Percentiles rank a stretch among this genome's conserved stretches.
Evolutionary conservation across 2,113 vertebrate species (phyloP).

Genomic region (Emydura subglobosa): DNA sequence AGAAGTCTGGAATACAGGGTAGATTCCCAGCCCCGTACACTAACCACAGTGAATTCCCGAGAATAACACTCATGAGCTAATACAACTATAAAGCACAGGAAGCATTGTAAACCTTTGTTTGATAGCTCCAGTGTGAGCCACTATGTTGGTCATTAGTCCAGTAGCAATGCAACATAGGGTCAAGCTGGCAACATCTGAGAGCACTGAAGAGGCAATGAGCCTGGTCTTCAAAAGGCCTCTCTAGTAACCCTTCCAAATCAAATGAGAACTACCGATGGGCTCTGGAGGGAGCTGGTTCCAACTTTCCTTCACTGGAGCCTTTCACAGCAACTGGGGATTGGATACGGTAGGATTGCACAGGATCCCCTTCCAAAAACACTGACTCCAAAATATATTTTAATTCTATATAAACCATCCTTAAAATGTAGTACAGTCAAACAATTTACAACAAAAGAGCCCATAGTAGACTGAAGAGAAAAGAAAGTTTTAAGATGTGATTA

Average conservation of each 20-base stretch:
- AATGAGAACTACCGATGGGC: neutral
- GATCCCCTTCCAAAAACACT: neutral
- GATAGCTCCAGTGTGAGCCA: neutral
- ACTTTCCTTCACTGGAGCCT: neutral
- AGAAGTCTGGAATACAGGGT: neutral
- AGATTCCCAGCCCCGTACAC: neutral
- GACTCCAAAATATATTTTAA: neutral
- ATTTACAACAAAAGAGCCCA: neutral
- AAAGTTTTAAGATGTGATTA: neutral
- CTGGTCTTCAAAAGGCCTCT: neutral
- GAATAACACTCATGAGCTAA: neutral
- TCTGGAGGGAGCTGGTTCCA: neutral
- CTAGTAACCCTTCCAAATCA: neutral
- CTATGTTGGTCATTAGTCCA: neutral
- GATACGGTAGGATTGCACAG: neutral
- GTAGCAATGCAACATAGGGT: neutral
- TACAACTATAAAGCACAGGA: neutral
- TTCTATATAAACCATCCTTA: neutral
- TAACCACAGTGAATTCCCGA: neutral
- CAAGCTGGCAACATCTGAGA: neutral
- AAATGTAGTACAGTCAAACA: neutral
- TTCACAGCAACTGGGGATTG: neutral
- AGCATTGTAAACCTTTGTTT: neutral
- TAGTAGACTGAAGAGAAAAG: neutral
- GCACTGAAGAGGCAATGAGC: neutral